Evolutionary conservation across 2,113 vertebrate species (phyloP).

Genomic region (Piaya cayana): DNA sequence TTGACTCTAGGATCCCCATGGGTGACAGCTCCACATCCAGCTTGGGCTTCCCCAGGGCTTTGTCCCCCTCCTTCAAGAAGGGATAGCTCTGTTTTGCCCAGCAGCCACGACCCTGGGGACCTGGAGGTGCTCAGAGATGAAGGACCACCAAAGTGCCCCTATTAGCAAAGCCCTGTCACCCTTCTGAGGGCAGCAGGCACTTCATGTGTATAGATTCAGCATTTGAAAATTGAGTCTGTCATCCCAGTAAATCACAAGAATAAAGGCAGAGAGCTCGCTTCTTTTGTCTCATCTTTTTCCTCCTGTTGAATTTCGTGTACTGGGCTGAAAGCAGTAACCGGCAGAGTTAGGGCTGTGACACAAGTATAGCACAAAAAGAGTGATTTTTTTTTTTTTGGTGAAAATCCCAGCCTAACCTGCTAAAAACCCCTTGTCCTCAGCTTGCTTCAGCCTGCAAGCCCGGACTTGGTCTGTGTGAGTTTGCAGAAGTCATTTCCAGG

Average conservation of each 20-base stretch:
- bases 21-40: background rate
- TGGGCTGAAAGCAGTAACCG: background rate
- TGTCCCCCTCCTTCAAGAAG: background rate
- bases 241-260: background rate
- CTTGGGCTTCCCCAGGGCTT: background rate
- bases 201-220: background rate
- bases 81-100: background rate
- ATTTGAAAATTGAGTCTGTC: background rate
- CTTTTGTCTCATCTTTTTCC: background rate
- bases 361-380: background rate
- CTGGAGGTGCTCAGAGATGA: background rate
- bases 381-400: background rate
- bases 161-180: background rate
- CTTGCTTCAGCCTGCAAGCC: background rate
- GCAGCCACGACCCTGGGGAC: fast-evolving
- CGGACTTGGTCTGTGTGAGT: background rate
- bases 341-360: background rate
- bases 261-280: background rate
- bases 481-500: background rate
- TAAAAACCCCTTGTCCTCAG: background rate
- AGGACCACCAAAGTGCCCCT: background rate
- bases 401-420: background rate
- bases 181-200: background rate
- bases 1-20: too few relatives aligned
- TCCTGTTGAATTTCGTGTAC: background rate